Evolutionary conservation across 2,797 vertebrate species (phyloP).

Genomic region (Bovichtus diacanthus): DNA sequence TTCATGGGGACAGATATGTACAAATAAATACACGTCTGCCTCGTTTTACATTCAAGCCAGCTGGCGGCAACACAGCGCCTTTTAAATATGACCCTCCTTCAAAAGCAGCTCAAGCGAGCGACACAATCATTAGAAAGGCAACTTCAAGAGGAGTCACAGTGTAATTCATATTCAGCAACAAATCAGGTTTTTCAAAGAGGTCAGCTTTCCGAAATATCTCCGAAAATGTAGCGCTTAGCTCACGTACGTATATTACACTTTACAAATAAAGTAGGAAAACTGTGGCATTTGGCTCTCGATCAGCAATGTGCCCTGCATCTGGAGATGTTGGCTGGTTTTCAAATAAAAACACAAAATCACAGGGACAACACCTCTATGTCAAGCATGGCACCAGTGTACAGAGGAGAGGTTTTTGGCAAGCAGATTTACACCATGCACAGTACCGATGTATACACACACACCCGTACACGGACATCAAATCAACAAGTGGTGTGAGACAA

Average conservation of each 20-base stretch:
- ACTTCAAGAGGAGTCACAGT: constrained; percentile 77
- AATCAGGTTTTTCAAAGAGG: constrained; percentile 47
- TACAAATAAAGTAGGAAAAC: constrained; percentile 61
- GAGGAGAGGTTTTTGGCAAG: constrained; percentile 68
- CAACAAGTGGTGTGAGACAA: constrained; percentile 50
- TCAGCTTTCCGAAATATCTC: constrained; percentile 37
- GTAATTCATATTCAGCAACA: constrained; percentile 65
- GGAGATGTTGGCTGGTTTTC: constrained; percentile 66
- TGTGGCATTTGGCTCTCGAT: constrained; percentile 59
- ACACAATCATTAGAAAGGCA: constrained; percentile 78
- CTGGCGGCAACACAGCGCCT: constrained; percentile 46
- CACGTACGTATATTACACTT: constrained; percentile 58
- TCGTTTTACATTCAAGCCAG: constrained; percentile 80
- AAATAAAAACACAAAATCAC: constrained; percentile 62
- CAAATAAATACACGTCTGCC: constrained; percentile 49
- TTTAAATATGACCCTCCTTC: constrained; percentile 30
- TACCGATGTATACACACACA: constrained; percentile 63
- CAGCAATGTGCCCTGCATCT: constrained; percentile 57
- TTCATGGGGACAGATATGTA: constrained; percentile 34
- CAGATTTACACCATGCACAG: constrained; percentile 75
- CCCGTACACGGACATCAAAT: constrained; percentile 60
- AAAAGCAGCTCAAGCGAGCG: constrained; percentile 57
- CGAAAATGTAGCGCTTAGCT: constrained; percentile 66
- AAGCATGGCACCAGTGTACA: constrained; percentile 69
- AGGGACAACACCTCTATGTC: constrained; percentile 60